Percentiles rank a stretch among this genome's conserved stretches.
Conservation (phyloP, 1,140 invertebrate genomes). For the Brachionus manjavacas region DNA sequence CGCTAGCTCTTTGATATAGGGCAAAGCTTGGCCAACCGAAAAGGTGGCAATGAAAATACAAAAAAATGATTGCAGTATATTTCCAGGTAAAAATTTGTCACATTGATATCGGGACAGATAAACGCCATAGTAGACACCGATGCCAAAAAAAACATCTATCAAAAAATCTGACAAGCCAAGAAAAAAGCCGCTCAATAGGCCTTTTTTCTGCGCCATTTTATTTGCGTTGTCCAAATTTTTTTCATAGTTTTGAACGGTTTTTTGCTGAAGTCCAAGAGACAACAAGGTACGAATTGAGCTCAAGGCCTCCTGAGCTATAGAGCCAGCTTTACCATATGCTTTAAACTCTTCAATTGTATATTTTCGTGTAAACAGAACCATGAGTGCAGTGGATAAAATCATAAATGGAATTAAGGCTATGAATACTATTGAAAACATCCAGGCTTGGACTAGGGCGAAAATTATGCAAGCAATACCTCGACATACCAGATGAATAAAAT, state of each 20-base stretch:
- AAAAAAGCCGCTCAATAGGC: constrained; percentile 10
- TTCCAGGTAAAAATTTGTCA: constrained; percentile 45
- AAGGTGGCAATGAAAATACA: constrained; percentile 75
- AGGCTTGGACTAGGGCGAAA: background rate
- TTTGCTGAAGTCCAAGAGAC: constrained; percentile 45
- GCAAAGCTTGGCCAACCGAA: constrained; percentile 75
- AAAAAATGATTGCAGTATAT: constrained; percentile 46
- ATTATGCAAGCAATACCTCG: constrained; percentile 6
- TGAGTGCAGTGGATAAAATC: constrained; percentile 7
- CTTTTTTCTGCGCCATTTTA: constrained; percentile 18
- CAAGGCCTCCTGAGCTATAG: constrained; percentile 26
- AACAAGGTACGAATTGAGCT: constrained; percentile 36
- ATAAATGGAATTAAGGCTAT: constrained; percentile 34
- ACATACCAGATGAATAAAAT: constrained; percentile 24
- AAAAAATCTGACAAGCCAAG: background rate
- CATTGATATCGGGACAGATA: constrained; percentile 44
- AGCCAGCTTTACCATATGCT: constrained; percentile 13
- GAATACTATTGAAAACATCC: constrained; percentile 41
- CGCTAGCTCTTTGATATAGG: constrained; percentile 71
- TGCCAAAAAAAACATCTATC: constrained; percentile 7
- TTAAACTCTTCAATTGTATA: constrained; percentile 40
- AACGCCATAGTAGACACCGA: background rate
- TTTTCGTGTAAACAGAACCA: constrained; percentile 35
- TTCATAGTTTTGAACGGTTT: constrained; percentile 51
- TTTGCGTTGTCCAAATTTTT: background rate